Evolutionary conservation across 2,113 vertebrate genomes (phyloP).

Genomic region (Pluvialis apricaria): DNA sequence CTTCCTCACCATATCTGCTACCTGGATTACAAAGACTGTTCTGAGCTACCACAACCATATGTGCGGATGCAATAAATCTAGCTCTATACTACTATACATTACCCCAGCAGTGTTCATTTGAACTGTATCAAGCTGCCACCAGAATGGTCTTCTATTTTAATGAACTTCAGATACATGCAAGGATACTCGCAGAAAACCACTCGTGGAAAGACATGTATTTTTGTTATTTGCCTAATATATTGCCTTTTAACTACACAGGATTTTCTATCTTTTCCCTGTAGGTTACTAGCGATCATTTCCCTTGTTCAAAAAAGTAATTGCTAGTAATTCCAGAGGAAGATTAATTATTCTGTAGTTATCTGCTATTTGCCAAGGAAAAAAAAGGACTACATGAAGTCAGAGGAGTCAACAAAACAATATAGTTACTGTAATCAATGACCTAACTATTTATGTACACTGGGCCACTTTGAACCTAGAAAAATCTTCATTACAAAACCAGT

Average conservation of each 20-base stretch:
- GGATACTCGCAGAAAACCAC: not conserved
- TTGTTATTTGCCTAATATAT: not conserved
- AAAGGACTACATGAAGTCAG: not conserved
- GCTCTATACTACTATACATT: not conserved
- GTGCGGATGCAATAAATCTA: not conserved
- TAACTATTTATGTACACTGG: not conserved
- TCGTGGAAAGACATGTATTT: not conserved
- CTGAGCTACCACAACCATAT: not conserved
- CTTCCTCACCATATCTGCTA: not conserved
- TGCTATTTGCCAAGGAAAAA: not conserved
- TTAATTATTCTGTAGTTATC: not conserved
- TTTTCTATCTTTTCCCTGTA: not conserved
- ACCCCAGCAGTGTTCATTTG: not conserved
- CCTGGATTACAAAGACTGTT: not conserved
- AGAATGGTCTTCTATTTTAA: not conserved
- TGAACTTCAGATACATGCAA: not conserved
- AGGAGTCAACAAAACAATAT: not conserved
- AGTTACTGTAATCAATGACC: not conserved
- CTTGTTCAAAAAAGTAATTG: not conserved
- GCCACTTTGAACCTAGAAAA: not conserved
- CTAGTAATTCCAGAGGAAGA: not conserved
- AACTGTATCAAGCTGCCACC: not conserved
- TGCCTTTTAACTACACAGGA: not conserved
- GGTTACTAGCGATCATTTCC: not conserved
- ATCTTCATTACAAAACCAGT: not conserved